Evolutionary conservation across 1,140 invertebrate species (phyloP).

Genomic region (Zelostemma sp.): DNA sequence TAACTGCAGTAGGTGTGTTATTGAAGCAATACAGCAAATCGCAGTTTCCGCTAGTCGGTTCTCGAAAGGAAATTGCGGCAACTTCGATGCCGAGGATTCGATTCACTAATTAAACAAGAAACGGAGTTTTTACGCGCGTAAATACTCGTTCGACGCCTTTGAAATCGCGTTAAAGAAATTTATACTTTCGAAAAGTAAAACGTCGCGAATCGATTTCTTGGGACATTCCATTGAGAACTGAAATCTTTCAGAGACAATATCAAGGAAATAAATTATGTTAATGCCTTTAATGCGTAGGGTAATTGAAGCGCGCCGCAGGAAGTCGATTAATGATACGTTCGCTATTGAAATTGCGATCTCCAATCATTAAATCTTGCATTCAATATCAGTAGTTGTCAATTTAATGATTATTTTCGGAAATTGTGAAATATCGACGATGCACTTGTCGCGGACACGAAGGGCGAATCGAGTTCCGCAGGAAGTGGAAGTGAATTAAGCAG

Average conservation of each 20-base stretch:
- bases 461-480: conserved; percentile 40
- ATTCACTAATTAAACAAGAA: conserved; percentile 36
- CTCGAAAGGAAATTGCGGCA: conserved; percentile 41
- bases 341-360: too few species aligned
- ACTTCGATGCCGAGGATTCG: conserved; percentile 24
- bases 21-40: conserved; percentile 8
- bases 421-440: not conserved
- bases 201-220: too few species aligned
- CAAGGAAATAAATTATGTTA: too few species aligned
- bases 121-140: conserved; percentile 14
- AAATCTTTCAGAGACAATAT: too few species aligned
- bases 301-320: too few species aligned
- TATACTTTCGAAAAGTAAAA: conserved; percentile 14
- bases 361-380: too few species aligned
- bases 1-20: not conserved
- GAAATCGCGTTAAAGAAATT: conserved; percentile 13
- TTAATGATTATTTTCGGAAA: too few species aligned
- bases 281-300: too few species aligned
- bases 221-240: too few species aligned
- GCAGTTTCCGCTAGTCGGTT: conserved; percentile 24
- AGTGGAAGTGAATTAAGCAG: conserved; percentile 37
- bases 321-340: too few species aligned
- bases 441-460: conserved; percentile 30
- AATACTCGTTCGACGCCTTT: conserved; percentile 17
- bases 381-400: too few species aligned